Evolutionary conservation across 64 coral and sea anemone genomes (phyloP), one percentile per base, ranked within the genome.

Genomic region (Acropora tenuis): DNA sequence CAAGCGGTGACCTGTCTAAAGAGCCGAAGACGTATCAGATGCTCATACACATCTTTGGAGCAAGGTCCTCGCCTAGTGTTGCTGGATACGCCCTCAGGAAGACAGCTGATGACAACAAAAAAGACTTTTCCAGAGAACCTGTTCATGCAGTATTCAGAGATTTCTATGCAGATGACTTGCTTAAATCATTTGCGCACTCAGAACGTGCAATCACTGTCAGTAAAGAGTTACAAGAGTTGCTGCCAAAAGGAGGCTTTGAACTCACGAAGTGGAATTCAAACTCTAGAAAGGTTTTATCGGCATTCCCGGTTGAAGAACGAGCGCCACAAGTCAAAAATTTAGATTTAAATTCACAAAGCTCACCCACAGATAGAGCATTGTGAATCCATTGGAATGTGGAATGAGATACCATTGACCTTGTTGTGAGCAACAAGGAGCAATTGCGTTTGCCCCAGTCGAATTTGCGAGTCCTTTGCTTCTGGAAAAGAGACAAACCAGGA

Each of bases 121-220:
- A 80, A 3, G 55, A 96, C 12, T 90, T 93, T 52, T 80, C 91
- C 1, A 4, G 3, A 46, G 59, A 93, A 41, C 6, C 53, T 30
- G 41, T 90, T 12, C 66, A 90, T 48, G 80, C 95, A n/a, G 90
- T 61, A 8, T 69, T 77, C 11, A 89, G 78, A 86, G 94, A 96
- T 80, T 90, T 93, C 49, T 96, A 96, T 18, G 76, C 87, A 17
- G 90, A 96, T 40, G 95, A 93, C 71, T 78, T 96, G 9, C 47
- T 92, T 18, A 96, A 96, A 82, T 96, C 80, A 15, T 95, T 95
- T 88, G 10, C 80, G n/a, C 66, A 68, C 50, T 69, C 50, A 18
- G 77, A 88, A 47, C 75, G 76, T 87, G 89, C 93, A 43, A 77
- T 90, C 67, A 57, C 74, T 17, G 49, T 77, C 20, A 71, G 79